These are phyloP conservation scores for Aphidius colemani DNA, from an alignment of 2,888 invertebrate genomes.

Conservation along the genomic window DNA sequence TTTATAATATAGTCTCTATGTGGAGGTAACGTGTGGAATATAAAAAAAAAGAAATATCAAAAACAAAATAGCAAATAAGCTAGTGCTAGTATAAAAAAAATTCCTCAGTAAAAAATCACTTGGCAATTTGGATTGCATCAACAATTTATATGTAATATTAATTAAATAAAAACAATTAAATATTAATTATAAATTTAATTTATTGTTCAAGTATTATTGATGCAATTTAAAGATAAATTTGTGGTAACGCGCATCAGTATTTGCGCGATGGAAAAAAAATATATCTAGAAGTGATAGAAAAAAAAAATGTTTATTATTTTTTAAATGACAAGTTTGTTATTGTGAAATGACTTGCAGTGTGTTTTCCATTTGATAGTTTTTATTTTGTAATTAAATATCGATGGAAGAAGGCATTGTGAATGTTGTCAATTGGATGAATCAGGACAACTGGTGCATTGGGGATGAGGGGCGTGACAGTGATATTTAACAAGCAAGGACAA, in stretches of 20 bases:
- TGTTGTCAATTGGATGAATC: not conserved
- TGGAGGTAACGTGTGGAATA: too few species aligned
- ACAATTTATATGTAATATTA: too few species aligned
- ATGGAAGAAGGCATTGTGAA: slow-evolving; percentile 18
- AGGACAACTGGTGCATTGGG: slow-evolving; percentile 13
- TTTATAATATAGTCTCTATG: not conserved
- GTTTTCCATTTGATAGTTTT: too few species aligned
- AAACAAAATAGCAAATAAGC: too few species aligned
- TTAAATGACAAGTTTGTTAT: not conserved
- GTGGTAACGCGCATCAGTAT: slow-evolving; percentile 1
- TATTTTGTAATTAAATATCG: not conserved
- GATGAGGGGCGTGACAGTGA: slow-evolving; percentile 15
- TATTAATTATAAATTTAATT: too few species aligned
- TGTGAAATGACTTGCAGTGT: not conserved
- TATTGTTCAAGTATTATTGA: not conserved
- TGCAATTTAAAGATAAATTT: slow-evolving; percentile 7
- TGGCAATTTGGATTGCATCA: too few species aligned
- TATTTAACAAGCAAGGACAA: slow-evolving; percentile 17
- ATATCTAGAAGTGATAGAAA: not conserved
- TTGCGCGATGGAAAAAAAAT: slow-evolving; percentile 16
- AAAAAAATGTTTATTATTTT: slow-evolving; percentile 5
- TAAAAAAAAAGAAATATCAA: too few species aligned
- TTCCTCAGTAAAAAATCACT: too few species aligned
- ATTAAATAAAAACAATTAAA: too few species aligned
- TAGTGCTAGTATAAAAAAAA: too few species aligned